Percentiles rank a stretch among this genome's conserved stretches.
Evolutionary conservation across 2,888 invertebrate genomes (phyloP).

Genomic region (Petrolisthes manimaculis): DNA sequence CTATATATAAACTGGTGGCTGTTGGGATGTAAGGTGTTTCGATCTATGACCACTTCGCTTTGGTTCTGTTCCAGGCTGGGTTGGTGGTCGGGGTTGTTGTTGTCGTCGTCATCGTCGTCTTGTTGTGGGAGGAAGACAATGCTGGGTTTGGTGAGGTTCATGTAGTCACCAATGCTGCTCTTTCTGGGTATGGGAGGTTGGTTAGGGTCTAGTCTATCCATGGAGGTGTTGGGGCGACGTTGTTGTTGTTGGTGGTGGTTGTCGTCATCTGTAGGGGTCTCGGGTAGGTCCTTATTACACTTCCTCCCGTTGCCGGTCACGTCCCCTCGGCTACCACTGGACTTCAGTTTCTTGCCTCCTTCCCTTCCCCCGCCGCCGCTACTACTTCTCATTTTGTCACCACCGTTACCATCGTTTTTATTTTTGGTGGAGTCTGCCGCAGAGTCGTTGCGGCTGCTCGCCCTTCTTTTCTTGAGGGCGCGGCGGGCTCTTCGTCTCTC

Average conservation of each 20-base stretch:
- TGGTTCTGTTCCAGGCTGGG: too few species aligned
- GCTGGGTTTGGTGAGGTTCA: constrained; percentile 15
- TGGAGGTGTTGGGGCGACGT: neutral
- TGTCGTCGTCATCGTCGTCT: neutral
- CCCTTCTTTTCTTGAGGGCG: constrained; percentile 12
- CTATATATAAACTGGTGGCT: too few species aligned
- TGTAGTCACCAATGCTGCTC: constrained; percentile 40
- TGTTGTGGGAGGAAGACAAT: neutral
- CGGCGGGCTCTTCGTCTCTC: constrained; percentile 23
- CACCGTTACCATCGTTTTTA: neutral
- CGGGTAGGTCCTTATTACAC: neutral
- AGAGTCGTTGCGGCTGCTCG: neutral
- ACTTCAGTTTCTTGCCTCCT: neutral
- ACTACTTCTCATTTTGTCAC: too few species aligned
- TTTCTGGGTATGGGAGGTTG: neutral
- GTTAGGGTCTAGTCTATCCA: neutral
- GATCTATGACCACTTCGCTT: too few species aligned
- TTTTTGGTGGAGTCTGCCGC: neutral
- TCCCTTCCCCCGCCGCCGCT: neutral
- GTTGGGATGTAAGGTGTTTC: too few species aligned
- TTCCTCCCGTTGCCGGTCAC: neutral
- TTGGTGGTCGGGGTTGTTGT: too few species aligned
- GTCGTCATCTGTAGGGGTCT: too few species aligned
- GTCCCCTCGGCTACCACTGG: neutral
- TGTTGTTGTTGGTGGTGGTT: too few species aligned